Base-by-base conservation (phyloP, 2,797 vertebrate species). In the Urosaurus nigricauda region DNA sequence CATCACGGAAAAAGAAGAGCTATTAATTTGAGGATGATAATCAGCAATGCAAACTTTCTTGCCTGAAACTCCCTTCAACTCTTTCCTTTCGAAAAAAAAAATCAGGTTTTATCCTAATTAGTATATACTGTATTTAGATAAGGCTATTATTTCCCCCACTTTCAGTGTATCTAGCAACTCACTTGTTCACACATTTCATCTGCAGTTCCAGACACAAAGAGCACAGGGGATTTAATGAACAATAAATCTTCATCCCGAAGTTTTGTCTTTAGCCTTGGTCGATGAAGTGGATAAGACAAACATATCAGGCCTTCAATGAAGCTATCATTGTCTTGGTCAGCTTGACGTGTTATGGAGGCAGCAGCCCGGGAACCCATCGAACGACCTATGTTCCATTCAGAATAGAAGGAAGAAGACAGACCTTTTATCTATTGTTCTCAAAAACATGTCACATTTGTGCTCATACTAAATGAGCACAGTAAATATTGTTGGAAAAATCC, bases 111-210 rank as follows among this genome's bases (percentile, higher is more conserved):
- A 63, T 74, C 16, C 74, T 78, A 47, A 58, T 40, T 84, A 35
- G 37, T 71, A n/a, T 79, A 80, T 40, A n/a, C n/a, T n/a, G n/a
- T n/a, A 68, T 77, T 40, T 4, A 24, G 56, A 13, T 63, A 87
- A 4, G 3, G 4, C 4, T 6, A 58, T 5, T 83, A 0, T 85
- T 81, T 3, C 37, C 24, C 80, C n/a, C 32, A 47, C 83, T 75
- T 73, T 56, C 5, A 0, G 79, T 86, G 85, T 71, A 86, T 4
- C 83, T 16, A 56, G 26, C 16, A 89, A 91, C 94, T 96, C 90
- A 99, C 98, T 96, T 95, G 97, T 88, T 98, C 97, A 97, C 98
- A 99, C 98, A 99, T 98, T 91, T 97, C 97, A 94, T 99, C 98
- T 91, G 96, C 95, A 29, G 98, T 98, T 89, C 98, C 98, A 0